These are phyloP conservation scores for Rousettus leschenaultii DNA, from an alignment of 2,113 vertebrate genomes.

Conservation along the genomic window DNA sequence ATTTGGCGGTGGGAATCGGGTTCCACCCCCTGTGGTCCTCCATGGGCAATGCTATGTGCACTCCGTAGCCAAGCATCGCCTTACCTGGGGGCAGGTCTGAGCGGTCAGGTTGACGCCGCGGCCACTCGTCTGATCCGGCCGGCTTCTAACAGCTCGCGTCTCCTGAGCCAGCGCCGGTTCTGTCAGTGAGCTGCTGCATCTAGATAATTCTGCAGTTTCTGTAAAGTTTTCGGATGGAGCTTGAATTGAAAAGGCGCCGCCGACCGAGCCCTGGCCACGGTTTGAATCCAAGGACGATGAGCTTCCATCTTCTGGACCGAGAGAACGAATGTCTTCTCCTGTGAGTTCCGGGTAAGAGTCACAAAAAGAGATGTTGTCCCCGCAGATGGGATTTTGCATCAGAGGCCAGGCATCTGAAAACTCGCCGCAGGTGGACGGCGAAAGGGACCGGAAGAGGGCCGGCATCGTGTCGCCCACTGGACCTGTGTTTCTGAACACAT, in stretches of 20 bases:
- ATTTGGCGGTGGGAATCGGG: not conserved
- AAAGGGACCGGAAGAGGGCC: slow-evolving; percentile 80
- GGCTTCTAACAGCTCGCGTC: not conserved
- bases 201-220: slow-evolving; percentile 58
- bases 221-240: slow-evolving; percentile 55
- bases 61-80: not conserved
- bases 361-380: slow-evolving; percentile 77
- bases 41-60: rapidly evolving
- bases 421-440: slow-evolving; percentile 78
- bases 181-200: not conserved
- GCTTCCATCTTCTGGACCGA: slow-evolving; percentile 70
- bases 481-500: slow-evolving; percentile 75
- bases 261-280: slow-evolving; percentile 63
- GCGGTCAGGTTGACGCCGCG: not conserved
- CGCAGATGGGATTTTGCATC: slow-evolving; percentile 76
- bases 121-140: slow-evolving; percentile 30
- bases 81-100: slow-evolving; percentile 78
- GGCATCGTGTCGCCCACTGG: slow-evolving; percentile 80
- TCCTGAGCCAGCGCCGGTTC: slow-evolving; percentile 55
- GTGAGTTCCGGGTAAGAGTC: slow-evolving; percentile 78
- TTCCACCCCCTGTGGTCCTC: not conserved
- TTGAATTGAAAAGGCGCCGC: slow-evolving; percentile 37
- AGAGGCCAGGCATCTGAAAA: slow-evolving; percentile 85
- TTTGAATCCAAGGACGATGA: slow-evolving; percentile 46
- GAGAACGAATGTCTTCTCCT: slow-evolving; percentile 71